These are phyloP conservation scores for Bothrops alternatus DNA, from an alignment of 2,797 vertebrate species.

Conservation along the genomic window DNA sequence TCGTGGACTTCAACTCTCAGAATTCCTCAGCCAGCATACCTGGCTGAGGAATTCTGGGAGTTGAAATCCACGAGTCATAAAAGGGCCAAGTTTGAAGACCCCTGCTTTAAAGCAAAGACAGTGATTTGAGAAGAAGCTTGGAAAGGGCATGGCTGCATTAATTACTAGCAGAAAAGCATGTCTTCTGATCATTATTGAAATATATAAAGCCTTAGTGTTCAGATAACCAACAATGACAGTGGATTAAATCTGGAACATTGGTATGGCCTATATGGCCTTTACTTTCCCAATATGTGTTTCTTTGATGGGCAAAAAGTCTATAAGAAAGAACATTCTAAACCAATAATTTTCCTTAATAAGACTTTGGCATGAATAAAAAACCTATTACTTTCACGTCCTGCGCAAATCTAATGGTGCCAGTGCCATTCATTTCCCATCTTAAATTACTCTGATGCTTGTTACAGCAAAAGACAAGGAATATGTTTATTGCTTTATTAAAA, in stretches of 20 bases:
- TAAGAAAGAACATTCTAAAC: constrained; percentile 30
- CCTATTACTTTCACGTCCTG: constrained; percentile 10
- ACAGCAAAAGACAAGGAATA: constrained; percentile 34
- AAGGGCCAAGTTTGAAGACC: too few species aligned
- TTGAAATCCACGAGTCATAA: too few species aligned
- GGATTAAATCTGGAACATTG: rapidly evolving
- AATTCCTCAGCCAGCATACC: too few species aligned
- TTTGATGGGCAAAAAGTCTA: constrained; percentile 24
- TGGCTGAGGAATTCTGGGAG: too few species aligned
- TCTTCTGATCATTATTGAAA: neutral
- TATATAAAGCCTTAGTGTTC: neutral
- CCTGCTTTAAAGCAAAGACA: neutral
- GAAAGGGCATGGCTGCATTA: neutral
- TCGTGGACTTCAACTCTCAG: too few species aligned
- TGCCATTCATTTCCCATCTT: constrained; percentile 36
- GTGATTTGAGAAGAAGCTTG: neutral
- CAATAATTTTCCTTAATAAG: constrained; percentile 53
- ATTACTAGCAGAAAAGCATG: neutral
- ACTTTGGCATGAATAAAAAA: neutral
- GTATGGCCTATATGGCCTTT: constrained; percentile 26
- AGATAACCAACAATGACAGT: neutral
- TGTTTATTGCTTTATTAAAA: constrained; percentile 20
- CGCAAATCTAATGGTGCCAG: constrained; percentile 38
- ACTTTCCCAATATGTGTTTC: constrained; percentile 35
- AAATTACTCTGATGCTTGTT: constrained; percentile 29